Evolutionary conservation across 2,797 vertebrate genomes (phyloP), one percentile per base, ranked within the genome.

Genomic region (Cuculus canorus): DNA sequence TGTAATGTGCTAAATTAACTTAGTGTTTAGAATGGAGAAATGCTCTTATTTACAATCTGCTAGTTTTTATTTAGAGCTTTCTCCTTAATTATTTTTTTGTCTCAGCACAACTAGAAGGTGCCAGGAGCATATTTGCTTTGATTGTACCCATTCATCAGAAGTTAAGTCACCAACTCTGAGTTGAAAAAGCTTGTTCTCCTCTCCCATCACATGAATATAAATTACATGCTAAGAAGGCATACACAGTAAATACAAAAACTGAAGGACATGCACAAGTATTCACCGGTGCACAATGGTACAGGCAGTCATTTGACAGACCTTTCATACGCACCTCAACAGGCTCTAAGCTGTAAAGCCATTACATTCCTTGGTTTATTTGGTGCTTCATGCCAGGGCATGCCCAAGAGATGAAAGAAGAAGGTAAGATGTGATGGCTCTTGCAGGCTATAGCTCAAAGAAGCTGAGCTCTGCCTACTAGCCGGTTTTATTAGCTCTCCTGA

Each of bases 341-440:
- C 70, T 91, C 61, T 25, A 33, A 65, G 70, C 52, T 13, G 17
- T 43, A 71, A 80, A 79, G 30, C 32, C 53, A n/a, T 39, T 33
- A 9, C 12, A 32, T 64, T 8, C 37, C 33, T 30, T 48, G 47
- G 9, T 18, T 81, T 22, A 5, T 33, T 70, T 43, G 43, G 33
- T 81, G 48, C 41, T 57, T 63, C 9, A 2, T 8, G 28, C 37
- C 61, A 75, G 30, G 22, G 24, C 13, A 66, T 8, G 24, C 22
- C 43, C 37, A 16, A 70, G 33, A 48, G 43, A 17, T 61, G 37
- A 32, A 23, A 66, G 11, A 19, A 68, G 82, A 54, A 16, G 1
- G 1, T 4, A 61, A 33, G 24, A 53, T 25, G 32, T 0, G 0
- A 78, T 73, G 25, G 66, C 6, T 65, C 17, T 14, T 0, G 0